These are phyloP conservation scores for Holocentrus rufus DNA, from an alignment of 2,797 vertebrate genomes.

Conservation along the genomic window DNA sequence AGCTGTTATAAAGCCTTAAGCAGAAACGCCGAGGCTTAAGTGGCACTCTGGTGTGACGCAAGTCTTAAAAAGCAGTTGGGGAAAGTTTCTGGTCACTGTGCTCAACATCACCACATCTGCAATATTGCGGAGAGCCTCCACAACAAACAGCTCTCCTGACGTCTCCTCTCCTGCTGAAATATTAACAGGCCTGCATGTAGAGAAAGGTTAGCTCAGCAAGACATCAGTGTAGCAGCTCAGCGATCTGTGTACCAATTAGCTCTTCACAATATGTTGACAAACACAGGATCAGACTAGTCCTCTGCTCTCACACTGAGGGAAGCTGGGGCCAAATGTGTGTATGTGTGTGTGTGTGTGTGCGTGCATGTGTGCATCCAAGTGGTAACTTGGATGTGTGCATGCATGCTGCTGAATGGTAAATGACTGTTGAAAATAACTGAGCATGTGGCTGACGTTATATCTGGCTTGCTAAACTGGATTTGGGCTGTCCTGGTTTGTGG, in stretches of 20 bases:
- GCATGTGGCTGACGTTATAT: no score
- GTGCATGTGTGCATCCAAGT: no score
- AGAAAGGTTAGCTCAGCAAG: conserved; percentile 42
- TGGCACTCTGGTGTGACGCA: not conserved
- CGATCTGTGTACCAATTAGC: conserved; percentile 39
- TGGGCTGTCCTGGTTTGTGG: no score
- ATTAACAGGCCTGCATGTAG: conserved; percentile 12
- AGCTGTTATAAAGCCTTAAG: no score
- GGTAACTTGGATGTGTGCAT: no score
- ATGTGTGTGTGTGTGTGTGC: conserved; percentile 10
- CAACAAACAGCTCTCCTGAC: not conserved
- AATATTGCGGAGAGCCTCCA: not conserved
- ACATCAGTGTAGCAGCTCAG: conserved; percentile 2
- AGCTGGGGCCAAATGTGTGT: not conserved
- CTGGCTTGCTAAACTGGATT: no score
- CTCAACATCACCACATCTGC: conserved; percentile 19
- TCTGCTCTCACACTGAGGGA: not conserved
- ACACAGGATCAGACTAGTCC: conserved; percentile 24
- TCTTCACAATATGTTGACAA: conserved; percentile 26
- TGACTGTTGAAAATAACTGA: not conserved
- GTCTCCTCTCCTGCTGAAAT: conserved; percentile 21
- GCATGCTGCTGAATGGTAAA: not conserved
- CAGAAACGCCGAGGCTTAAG: no score
- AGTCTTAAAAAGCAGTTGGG: conserved; percentile 4
- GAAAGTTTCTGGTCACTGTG: not conserved